Evolutionary conservation across 2,113 vertebrate species (phyloP).

Genomic region (Zosterops borbonicus): DNA sequence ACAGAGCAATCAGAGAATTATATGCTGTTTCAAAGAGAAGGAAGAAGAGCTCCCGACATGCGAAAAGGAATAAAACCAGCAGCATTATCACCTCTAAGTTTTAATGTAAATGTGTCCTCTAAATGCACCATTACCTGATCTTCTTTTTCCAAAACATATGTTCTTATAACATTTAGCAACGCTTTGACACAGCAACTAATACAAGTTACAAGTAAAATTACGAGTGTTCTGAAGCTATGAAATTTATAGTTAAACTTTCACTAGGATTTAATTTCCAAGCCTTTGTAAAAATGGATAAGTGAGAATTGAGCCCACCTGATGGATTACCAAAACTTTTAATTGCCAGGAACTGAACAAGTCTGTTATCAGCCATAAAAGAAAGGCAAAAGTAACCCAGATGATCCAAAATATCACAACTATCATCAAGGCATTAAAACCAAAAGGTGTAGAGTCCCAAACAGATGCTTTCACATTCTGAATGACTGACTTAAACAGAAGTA

Average conservation of each 20-base stretch:
- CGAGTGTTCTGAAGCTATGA: not conserved
- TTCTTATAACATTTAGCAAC: not conserved
- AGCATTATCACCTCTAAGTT: not conserved
- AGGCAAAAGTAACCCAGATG: not conserved
- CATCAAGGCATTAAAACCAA: not conserved
- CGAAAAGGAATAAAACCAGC: not conserved
- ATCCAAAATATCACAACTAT: not conserved
- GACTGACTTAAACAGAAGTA: not conserved
- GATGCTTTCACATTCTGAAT: not conserved
- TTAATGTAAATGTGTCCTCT: not conserved
- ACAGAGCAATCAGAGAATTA: not conserved
- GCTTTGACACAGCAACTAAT: not conserved
- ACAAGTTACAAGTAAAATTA: not conserved
- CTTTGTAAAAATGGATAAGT: not conserved
- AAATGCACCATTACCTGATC: not conserved
- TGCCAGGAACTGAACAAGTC: not conserved
- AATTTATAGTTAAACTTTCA: not conserved
- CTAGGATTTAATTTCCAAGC: not conserved
- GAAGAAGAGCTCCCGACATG: not conserved
- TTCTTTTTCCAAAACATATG: not conserved
- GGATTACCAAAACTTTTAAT: not conserved
- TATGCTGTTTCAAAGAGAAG: not conserved
- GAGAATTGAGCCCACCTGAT: not conserved
- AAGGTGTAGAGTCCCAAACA: not conserved
- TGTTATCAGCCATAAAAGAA: not conserved